These are phyloP conservation scores for Portevinia maculata DNA, from an alignment of 2,888 invertebrate species.

Conservation along the genomic window DNA sequence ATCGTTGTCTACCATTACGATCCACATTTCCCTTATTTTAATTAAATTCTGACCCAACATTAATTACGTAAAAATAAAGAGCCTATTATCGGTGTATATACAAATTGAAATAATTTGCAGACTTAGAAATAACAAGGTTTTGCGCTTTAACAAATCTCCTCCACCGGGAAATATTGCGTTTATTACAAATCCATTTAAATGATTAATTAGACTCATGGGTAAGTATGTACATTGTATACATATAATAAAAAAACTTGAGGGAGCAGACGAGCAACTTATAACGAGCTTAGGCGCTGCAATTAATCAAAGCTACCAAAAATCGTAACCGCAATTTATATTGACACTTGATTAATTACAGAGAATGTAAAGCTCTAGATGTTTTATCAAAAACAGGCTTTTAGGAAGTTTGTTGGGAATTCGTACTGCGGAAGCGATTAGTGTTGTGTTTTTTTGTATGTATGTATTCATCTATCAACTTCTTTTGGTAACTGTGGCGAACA, in stretches of 20 bases:
- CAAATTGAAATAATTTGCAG: slow-evolving; percentile 1
- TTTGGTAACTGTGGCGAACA: too few species aligned
- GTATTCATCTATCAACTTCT: not conserved
- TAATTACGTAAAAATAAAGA: slow-evolving; percentile 3
- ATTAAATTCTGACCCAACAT: slow-evolving; percentile 33
- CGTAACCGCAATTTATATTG: slow-evolving; percentile 16
- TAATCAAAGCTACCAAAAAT: slow-evolving; percentile 25
- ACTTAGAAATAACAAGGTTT: slow-evolving; percentile 1
- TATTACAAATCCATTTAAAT: slow-evolving; percentile 40
- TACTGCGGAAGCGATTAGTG: not conserved
- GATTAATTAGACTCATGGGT: slow-evolving; percentile 32
- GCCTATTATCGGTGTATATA: not conserved
- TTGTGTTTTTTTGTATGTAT: not conserved
- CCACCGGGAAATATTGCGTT: not conserved
- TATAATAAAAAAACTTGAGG: slow-evolving; percentile 2
- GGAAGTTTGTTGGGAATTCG: not conserved
- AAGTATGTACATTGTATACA: not conserved
- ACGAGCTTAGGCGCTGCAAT: slow-evolving; percentile 15
- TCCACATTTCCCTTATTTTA: slow-evolving; percentile 2
- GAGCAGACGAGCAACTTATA: not conserved
- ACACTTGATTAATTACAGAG: slow-evolving; percentile 28
- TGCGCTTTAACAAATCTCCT: not conserved
- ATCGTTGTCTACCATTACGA: not conserved
- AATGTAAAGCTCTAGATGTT: slow-evolving; percentile 6
- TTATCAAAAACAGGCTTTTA: not conserved